Conservation (phyloP, 2,113 vertebrate genomes). For the Chrysemys picta region DNA sequence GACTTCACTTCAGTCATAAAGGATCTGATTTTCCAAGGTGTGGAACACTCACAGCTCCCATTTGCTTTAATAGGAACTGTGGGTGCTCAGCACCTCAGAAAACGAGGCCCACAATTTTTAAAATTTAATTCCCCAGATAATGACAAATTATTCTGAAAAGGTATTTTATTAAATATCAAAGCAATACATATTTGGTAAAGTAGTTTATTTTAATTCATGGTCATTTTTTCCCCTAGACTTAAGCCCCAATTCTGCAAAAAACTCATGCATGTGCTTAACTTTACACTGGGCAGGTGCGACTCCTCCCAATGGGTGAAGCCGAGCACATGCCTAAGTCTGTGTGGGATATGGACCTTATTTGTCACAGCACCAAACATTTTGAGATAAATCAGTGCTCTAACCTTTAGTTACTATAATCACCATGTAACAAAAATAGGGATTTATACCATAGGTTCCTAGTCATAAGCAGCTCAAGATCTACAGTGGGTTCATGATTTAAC, state of each 20-base stretch:
- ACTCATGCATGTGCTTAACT: neutral
- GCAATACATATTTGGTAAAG: neutral
- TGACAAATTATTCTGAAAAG: neutral
- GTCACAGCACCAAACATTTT: neutral
- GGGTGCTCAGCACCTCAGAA: neutral
- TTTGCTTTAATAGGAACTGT: fast-evolving
- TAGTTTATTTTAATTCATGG: neutral
- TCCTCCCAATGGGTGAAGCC: neutral
- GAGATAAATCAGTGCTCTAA: neutral
- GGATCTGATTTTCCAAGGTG: neutral
- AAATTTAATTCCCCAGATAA: neutral
- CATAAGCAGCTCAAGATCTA: neutral
- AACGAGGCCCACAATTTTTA: neutral
- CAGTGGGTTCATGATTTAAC: neutral
- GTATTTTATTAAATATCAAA: neutral
- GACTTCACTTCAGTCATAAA: neutral
- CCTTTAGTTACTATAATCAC: neutral
- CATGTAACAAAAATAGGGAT: neutral
- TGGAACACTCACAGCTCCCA: neutral
- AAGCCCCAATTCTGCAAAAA: neutral
- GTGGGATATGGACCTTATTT: neutral
- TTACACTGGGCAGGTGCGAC: neutral
- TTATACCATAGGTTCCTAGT: neutral
- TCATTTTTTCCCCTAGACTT: neutral
- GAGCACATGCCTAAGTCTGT: neutral